Conservation (phyloP, 2,888 invertebrate species). For the Ypsolopha scabrella region DNA sequence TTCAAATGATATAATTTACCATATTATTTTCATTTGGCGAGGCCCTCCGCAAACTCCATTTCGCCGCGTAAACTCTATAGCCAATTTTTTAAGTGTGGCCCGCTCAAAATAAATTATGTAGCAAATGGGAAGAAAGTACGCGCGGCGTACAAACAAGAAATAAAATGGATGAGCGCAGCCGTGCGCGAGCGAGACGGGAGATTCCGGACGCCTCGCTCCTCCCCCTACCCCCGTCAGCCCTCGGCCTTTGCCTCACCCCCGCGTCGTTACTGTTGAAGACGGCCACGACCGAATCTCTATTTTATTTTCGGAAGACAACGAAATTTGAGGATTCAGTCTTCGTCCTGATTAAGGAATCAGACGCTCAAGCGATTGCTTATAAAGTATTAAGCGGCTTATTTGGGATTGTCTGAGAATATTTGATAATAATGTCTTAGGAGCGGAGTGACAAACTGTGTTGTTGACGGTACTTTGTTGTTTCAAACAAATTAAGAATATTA, state of each 20-base stretch:
- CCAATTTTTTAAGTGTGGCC: constrained; percentile 67
- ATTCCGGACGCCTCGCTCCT: constrained; percentile 13
- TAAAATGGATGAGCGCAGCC: constrained; percentile 16
- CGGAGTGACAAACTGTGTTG: background rate
- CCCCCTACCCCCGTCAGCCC: constrained; percentile 10
- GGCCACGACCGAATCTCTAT: constrained; percentile 63
- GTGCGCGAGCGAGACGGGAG: constrained; percentile 32
- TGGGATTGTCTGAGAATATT: constrained; percentile 41
- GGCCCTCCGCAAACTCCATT: constrained; percentile 50
- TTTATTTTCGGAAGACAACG: constrained; percentile 63
- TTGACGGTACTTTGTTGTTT: too few relatives aligned
- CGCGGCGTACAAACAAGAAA: constrained; percentile 57
- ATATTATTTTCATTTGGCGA: constrained; percentile 59
- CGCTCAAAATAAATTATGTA: constrained; percentile 68
- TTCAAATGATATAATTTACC: constrained; percentile 66
- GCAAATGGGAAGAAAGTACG: constrained; percentile 35
- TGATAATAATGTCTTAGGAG: constrained; percentile 25
- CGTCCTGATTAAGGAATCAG: constrained; percentile 57
- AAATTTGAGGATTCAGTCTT: constrained; percentile 43
- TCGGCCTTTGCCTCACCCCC: constrained; percentile 9
- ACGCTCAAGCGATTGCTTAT: constrained; percentile 55
- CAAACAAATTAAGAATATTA: too few relatives aligned
- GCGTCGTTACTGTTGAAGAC: constrained; percentile 59
- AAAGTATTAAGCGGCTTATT: constrained; percentile 54
- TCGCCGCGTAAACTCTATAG: constrained; percentile 37